Conservation (phyloP, 1,140 invertebrate species). For the Camponotus vicinus region DNA sequence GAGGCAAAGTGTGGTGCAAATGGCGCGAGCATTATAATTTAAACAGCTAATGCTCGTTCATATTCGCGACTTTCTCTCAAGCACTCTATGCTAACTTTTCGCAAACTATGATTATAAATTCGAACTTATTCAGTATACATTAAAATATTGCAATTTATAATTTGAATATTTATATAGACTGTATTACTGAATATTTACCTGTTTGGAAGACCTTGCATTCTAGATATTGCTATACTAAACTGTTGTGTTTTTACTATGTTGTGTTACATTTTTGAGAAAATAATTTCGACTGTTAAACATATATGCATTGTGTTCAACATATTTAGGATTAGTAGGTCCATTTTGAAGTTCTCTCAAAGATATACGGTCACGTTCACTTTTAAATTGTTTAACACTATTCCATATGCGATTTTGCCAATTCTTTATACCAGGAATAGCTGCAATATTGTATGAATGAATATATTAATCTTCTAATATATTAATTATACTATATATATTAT, state of each 20-base stretch:
- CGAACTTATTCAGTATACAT: conserved; percentile 1
- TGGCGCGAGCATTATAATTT: conserved; percentile 95
- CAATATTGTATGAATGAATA: conserved; percentile 59
- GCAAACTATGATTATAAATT: conserved; percentile 73
- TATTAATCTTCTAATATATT: not conserved
- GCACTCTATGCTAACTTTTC: conserved; percentile 87
- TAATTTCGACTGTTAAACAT: conserved; percentile 93
- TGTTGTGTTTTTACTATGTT: conserved; percentile 92
- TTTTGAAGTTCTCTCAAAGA: conserved; percentile 70
- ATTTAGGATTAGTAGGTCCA: conserved; percentile 81
- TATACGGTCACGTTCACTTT: conserved; percentile 83
- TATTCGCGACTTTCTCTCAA: conserved; percentile 91
- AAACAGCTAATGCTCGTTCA: conserved; percentile 91
- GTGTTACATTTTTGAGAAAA: conserved; percentile 90
- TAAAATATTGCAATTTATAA: not conserved
- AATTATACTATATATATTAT: too few relatives aligned
- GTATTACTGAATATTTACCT: conserved; percentile 80
- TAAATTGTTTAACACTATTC: conserved; percentile 90
- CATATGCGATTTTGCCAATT: conserved; percentile 94
- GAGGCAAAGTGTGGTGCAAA: conserved; percentile 96
- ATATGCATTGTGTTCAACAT: conserved; percentile 88
- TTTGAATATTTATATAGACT: not conserved
- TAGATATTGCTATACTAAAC: conserved; percentile 94
- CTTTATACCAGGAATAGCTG: conserved; percentile 92
- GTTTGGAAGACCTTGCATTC: conserved; percentile 94